These are phyloP conservation scores for Nerophis lumbriciformis DNA, from an alignment of 2,113 vertebrate genomes.

Conservation along the genomic window DNA sequence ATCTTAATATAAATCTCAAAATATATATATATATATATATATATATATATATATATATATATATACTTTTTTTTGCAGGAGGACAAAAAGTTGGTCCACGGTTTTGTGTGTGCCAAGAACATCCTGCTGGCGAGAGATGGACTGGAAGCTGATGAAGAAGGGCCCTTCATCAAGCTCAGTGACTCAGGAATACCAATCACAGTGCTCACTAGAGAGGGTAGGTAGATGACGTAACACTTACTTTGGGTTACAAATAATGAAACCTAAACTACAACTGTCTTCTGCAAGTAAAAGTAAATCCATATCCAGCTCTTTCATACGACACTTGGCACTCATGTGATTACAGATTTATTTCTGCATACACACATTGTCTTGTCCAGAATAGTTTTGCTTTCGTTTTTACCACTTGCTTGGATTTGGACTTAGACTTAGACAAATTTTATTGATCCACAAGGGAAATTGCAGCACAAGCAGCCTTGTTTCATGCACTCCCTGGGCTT, in stretches of 20 bases:
- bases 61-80: slow-evolving; percentile 70
- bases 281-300: not conserved
- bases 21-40: not conserved
- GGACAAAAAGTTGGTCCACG: slow-evolving; percentile 95
- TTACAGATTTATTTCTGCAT: too few species aligned
- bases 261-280: not conserved
- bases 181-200: slow-evolving; percentile 94
- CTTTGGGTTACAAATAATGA: not conserved
- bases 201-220: slow-evolving; percentile 88
- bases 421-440: too few species aligned
- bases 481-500: too few species aligned
- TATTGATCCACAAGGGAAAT: too few species aligned
- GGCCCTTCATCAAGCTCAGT: slow-evolving; percentile 96
- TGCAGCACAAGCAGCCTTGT: too few species aligned
- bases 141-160: slow-evolving; percentile 75
- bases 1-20: not conserved
- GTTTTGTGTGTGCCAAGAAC: slow-evolving; percentile 94
- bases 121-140: slow-evolving; percentile 90
- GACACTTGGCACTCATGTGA: not conserved
- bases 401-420: too few species aligned
- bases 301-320: not conserved
- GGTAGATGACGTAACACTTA: slow-evolving; percentile 7
- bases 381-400: too few species aligned
- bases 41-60: too few species aligned
- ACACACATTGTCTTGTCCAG: too few species aligned